These are phyloP conservation scores for Chelonoidis abingdonii DNA, from an alignment of 2,113 vertebrate species.

Conservation along the genomic window DNA sequence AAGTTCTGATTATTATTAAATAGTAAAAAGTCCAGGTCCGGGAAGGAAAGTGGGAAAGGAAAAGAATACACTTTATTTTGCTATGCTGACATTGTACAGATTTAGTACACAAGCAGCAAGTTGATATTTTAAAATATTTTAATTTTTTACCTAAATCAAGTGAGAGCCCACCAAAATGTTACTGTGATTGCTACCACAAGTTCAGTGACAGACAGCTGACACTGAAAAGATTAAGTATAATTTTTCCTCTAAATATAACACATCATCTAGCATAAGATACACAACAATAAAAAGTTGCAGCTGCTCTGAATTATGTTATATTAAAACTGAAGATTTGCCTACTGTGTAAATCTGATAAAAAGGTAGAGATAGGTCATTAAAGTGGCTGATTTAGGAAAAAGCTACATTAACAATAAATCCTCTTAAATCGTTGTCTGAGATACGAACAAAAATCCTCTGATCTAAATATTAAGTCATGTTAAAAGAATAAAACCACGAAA, in stretches of 20 bases:
- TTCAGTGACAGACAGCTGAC: background rate
- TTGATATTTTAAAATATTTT: background rate
- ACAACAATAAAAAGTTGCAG: background rate
- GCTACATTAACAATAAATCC: background rate
- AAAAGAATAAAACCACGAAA: background rate
- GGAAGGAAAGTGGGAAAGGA: background rate
- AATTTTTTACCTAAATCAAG: slow-evolving; percentile 30
- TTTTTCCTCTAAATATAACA: background rate
- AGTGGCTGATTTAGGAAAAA: background rate
- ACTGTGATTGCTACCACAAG: background rate
- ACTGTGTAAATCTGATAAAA: background rate
- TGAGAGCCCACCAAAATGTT: background rate
- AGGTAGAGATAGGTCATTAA: background rate
- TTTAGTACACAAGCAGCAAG: background rate
- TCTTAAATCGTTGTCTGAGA: background rate
- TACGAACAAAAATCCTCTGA: background rate
- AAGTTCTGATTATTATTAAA: background rate
- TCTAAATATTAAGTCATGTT: background rate
- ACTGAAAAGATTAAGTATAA: background rate
- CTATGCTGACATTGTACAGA: background rate
- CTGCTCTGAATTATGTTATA: background rate
- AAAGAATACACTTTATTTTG: slow-evolving; percentile 11
- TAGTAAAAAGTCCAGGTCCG: slow-evolving; percentile 5
- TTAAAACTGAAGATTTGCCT: background rate
- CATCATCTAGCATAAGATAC: background rate